Percentiles rank a stretch among this genome's conserved stretches.
Conservation (phyloP, 2,888 invertebrate genomes). For the Antitype chi region DNA sequence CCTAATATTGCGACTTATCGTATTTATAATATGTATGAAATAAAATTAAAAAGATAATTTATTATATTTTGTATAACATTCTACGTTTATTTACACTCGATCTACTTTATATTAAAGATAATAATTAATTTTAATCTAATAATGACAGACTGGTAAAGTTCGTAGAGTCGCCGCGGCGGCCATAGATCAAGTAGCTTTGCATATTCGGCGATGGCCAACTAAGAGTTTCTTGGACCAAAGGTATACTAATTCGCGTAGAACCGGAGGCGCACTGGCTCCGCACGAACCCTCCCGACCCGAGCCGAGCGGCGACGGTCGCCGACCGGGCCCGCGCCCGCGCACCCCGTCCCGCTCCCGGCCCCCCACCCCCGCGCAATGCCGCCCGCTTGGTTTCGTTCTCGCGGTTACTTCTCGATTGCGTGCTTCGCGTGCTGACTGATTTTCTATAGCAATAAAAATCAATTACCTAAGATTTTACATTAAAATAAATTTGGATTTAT, state of each 20-base stretch:
- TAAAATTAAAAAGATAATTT: constrained; percentile 88
- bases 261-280: constrained; percentile 90
- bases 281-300: constrained; percentile 79
- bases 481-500: constrained; percentile 91
- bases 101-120: constrained; percentile 90
- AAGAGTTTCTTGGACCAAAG: constrained; percentile 90
- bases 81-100: constrained; percentile 90
- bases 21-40: constrained; percentile 84
- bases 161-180: constrained; percentile 90
- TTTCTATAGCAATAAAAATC: constrained; percentile 92
- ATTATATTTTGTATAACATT: constrained; percentile 90
- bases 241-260: constrained; percentile 90
- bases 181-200: constrained; percentile 90
- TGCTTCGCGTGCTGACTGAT: constrained; percentile 92
- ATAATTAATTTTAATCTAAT: constrained; percentile 91
- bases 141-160: constrained; percentile 91
- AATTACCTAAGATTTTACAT: constrained; percentile 91
- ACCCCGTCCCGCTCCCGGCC: constrained; percentile 70
- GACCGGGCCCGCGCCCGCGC: constrained; percentile 71
- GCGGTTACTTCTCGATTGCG: constrained; percentile 91
- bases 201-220: constrained; percentile 90
- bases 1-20: constrained; percentile 88
- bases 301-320: constrained; percentile 85
- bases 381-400: constrained; percentile 90
- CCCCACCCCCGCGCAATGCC: constrained; percentile 83